Evolutionary conservation across 2,113 vertebrate species (phyloP).

Genomic region (Camelus bactrianus): DNA sequence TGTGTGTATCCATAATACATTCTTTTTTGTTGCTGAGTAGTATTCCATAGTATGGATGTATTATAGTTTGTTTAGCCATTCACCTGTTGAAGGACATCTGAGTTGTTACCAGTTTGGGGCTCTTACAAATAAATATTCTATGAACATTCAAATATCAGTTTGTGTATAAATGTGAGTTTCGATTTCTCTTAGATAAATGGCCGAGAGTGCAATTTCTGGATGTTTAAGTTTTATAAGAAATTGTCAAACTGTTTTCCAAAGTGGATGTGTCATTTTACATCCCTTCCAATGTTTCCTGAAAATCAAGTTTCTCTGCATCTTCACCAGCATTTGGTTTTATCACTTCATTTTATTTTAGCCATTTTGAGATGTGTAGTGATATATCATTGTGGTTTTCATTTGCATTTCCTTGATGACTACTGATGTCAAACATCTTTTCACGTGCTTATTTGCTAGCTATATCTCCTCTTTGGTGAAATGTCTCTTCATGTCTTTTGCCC

Average conservation of each 20-base stretch:
- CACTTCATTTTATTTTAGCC: neutral
- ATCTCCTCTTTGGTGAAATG: neutral
- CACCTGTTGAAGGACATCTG: neutral
- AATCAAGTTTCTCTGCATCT: neutral
- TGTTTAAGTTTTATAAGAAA: constrained; percentile 16
- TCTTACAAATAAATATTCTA: neutral
- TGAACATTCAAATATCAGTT: neutral
- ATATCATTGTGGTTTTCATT: neutral
- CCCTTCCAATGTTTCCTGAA: neutral
- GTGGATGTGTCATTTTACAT: neutral
- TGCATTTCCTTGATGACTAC: neutral
- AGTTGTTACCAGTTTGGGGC: neutral
- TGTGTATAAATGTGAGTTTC: neutral
- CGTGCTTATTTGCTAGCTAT: neutral
- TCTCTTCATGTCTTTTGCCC: neutral
- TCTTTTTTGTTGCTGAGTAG: neutral
- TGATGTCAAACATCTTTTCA: neutral
- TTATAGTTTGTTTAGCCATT: neutral
- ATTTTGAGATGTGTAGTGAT: neutral
- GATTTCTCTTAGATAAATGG: neutral
- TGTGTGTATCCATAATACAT: neutral
- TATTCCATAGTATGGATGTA: neutral
- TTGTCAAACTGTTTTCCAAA: neutral
- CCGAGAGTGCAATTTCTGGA: neutral
- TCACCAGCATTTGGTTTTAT: neutral